These are phyloP conservation scores for Masticophis lateralis DNA, from an alignment of 2,797 vertebrate genomes.

Conservation along the genomic window DNA sequence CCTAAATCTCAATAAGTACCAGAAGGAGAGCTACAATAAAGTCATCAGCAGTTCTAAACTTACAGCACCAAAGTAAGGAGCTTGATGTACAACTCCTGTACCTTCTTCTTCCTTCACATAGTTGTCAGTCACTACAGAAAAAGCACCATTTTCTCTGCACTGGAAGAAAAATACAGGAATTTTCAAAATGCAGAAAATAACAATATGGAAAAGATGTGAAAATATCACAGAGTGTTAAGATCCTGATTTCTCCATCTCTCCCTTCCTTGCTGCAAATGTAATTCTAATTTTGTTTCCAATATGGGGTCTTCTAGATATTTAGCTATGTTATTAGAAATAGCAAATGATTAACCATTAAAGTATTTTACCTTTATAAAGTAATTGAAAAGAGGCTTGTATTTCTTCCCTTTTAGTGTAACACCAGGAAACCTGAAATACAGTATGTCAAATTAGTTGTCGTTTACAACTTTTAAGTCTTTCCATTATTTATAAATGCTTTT, in stretches of 20 bases:
- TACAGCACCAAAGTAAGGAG: constrained; percentile 98
- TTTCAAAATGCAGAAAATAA: background rate
- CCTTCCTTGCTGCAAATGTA: background rate
- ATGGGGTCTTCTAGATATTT: background rate
- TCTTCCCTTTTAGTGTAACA: constrained; percentile 86
- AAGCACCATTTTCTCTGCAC: constrained; percentile 85
- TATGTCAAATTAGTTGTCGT: background rate
- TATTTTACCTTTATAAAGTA: constrained; percentile 88
- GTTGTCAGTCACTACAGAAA: constrained; percentile 85
- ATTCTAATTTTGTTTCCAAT: background rate
- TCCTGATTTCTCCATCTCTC: background rate
- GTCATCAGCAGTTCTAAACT: constrained; percentile 64
- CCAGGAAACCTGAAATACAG: constrained; percentile 85
- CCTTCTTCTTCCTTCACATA: constrained; percentile 96
- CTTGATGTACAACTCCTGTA: constrained; percentile 95
- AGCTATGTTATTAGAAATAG: background rate
- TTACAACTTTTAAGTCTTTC: background rate
- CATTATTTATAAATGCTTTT: background rate
- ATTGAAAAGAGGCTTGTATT: constrained; percentile 89
- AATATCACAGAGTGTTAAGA: background rate
- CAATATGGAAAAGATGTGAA: background rate
- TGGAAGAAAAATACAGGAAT: constrained; percentile 56
- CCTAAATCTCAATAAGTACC: background rate
- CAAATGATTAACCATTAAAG: background rate
- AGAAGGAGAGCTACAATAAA: background rate